Evolutionary conservation across 92 coral and sea anemone genomes (phyloP).

Genomic region (Muricea muricata): DNA sequence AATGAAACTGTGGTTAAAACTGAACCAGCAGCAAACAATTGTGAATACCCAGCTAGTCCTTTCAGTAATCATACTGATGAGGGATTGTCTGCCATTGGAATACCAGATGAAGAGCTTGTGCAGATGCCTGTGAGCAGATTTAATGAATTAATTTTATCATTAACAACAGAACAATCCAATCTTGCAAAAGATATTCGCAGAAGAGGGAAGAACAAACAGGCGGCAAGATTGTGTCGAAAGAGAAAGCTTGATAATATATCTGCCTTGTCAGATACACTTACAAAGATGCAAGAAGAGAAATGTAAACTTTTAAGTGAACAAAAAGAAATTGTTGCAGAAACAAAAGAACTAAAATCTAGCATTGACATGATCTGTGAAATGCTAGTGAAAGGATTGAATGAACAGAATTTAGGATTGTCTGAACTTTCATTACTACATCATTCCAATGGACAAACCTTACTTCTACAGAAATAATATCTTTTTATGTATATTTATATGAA

Average conservation of each 20-base stretch:
- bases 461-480: neutral
- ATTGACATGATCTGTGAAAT: constrained; percentile 46
- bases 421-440: constrained; percentile 21
- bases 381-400: constrained; percentile 27
- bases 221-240: constrained; percentile 94
- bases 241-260: constrained; percentile 85
- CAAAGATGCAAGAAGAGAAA: constrained; percentile 61
- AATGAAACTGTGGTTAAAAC: constrained; percentile 16
- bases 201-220: constrained; percentile 94
- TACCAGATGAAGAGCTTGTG: constrained; percentile 74
- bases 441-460: constrained; percentile 20
- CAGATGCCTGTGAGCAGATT: constrained; percentile 88
- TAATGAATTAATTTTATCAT: constrained; percentile 66
- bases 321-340: constrained; percentile 73
- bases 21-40: constrained; percentile 3
- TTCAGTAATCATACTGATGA: constrained; percentile 22
- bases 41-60: neutral
- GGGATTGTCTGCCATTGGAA: constrained; percentile 40
- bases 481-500: neutral
- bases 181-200: constrained; percentile 86
- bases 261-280: constrained; percentile 69
- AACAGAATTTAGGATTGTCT: neutral
- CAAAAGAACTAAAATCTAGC: constrained; percentile 68
- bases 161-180: constrained; percentile 72
- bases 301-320: constrained; percentile 71